A percentile compares a stretch with the other conserved stretches of the same genome.
phyloP scores from a whole-genome alignment of 2,113 vertebrate species.

The Cheilinus undulatus region DNA sequence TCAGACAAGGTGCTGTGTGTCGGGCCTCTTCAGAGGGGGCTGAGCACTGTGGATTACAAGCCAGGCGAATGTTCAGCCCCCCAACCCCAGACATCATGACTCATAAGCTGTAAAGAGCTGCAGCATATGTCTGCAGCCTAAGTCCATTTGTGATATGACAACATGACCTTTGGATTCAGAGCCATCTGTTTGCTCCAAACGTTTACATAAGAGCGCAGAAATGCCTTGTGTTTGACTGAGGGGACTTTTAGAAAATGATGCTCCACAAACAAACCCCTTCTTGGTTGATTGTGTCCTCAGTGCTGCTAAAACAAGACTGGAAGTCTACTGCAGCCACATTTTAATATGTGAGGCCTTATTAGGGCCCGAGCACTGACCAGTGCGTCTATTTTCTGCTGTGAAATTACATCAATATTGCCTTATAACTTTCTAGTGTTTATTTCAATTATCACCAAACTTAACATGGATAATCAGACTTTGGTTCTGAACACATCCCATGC shows the following conservation, averaged over 20 bases:
- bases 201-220: slow-evolving; percentile 49
- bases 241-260: slow-evolving; percentile 31
- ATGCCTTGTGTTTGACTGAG: slow-evolving; percentile 16
- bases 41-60: slow-evolving; percentile 81
- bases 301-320: background rate
- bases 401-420: no score
- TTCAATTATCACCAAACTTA: no score
- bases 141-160: slow-evolving; percentile 74
- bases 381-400: no score
- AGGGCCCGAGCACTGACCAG: no score
- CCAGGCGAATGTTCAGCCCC: slow-evolving; percentile 77
- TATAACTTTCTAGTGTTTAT: no score
- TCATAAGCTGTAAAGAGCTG: slow-evolving; percentile 74
- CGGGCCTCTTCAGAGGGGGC: slow-evolving; percentile 78
- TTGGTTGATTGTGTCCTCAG: background rate
- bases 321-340: background rate
- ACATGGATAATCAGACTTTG: no score
- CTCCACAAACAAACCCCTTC: slow-evolving; percentile 26
- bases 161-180: slow-evolving; percentile 73
- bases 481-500: no score
- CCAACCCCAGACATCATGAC: slow-evolving; percentile 71
- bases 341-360: no score
- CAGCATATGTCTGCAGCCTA: slow-evolving; percentile 66
- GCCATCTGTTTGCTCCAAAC: slow-evolving; percentile 64
- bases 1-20: slow-evolving; percentile 79